Base-by-base conservation (phyloP, 2,797 vertebrate genomes). In the Galagoides demidoff region DNA sequence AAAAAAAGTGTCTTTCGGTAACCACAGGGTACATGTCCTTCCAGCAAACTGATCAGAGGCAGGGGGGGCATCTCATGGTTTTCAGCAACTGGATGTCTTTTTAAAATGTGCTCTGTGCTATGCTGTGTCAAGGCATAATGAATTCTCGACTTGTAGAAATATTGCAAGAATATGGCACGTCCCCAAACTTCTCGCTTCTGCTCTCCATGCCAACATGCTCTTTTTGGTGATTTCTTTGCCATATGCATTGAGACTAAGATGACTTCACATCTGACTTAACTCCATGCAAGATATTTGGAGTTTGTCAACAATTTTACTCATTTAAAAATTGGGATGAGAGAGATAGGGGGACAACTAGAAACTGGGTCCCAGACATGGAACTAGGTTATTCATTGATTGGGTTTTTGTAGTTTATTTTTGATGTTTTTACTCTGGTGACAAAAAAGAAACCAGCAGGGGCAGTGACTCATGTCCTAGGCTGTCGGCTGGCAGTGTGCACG, bases 21-120 rank as follows among this genome's bases (percentile, higher is more conserved):
- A 86, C 5, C 31, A 74, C 2, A 59, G 90, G 89, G 19, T 59
- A 22, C 70, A 45, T 70, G 9, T 89, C 55, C 27, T 81, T 95
- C 85, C 29, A 93, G 43, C 11, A 89, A 87, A 90, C 39, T 49
- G 2, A 59, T 90, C 11, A 78, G 19, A 68, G 37, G 19, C 25
- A 85, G 43, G 86, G 83, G 83, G 0, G 2, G 71, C 87, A 91
- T 95, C 84, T 95, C 95, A 85, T 79, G 89, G 97, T 96, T 92
- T 85, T 96, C 49, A 92, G 96, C 61, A 96, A 95, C 89, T 95
- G 39, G 77, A 3, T 68, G 73, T 97, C 88, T 91, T 98, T 97
- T 96, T 68, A 25, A 25, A 95, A 97, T 89, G 43, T 0, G 29
- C n/a, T 71, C 19, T 57, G 19, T 59, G 9, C 0, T 73, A 7